phyloP scores from a whole-genome alignment of 2,797 vertebrate genomes.

The Pseudochaenichthys georgianus region DNA sequence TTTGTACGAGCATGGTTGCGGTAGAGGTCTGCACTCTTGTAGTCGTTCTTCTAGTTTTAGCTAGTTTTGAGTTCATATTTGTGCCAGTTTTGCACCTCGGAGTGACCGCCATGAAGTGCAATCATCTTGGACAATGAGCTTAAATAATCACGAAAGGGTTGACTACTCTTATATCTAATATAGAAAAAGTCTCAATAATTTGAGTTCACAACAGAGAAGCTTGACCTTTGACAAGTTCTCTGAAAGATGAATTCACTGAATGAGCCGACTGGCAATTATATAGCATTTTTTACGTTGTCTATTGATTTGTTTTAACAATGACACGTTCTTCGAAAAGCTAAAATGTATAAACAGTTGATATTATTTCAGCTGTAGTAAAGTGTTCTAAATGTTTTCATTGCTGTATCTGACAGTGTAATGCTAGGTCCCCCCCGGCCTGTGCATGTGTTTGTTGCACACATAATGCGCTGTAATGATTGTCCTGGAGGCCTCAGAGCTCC shows the following conservation, averaged over 20 bases:
- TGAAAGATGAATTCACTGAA: neutral
- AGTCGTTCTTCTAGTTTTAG: neutral
- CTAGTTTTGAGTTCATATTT: neutral
- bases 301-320: neutral
- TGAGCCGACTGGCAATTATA: neutral
- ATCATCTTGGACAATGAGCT: neutral
- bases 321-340: neutral
- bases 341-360: neutral
- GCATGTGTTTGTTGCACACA: neutral
- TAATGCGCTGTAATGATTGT: neutral
- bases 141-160: neutral
- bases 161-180: neutral
- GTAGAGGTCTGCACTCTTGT: too few species aligned
- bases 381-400: neutral
- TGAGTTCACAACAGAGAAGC: neutral
- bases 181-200: neutral
- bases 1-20: too few species aligned
- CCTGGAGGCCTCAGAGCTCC: constrained; percentile 6
- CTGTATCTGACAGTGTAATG: neutral
- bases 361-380: neutral
- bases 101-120: neutral
- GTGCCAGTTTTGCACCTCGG: neutral
- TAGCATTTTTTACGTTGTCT: neutral
- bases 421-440: neutral
- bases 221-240: neutral